Percentiles rank a stretch among this genome's conserved stretches.
phyloP scores from a whole-genome alignment of 2,888 invertebrate genomes.

The Boloria selene region DNA sequence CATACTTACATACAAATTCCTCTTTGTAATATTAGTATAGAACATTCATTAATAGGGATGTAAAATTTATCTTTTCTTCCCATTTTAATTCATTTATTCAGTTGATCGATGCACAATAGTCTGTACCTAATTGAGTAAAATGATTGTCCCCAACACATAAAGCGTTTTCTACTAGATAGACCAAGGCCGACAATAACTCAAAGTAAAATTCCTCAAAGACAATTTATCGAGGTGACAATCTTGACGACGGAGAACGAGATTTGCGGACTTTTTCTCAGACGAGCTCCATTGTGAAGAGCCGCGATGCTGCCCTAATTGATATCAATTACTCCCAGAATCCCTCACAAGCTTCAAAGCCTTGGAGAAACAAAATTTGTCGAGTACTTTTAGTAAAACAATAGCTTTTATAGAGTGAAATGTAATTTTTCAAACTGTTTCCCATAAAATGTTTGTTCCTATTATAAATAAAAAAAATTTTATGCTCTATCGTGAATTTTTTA shows the following conservation, averaged over 20 bases:
- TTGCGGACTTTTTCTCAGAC: constrained; percentile 54
- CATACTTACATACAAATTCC: no score
- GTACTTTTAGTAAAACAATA: not conserved
- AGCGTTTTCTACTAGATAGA: not conserved
- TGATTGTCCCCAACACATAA: not conserved
- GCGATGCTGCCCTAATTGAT: constrained; percentile 66
- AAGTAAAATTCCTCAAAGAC: constrained; percentile 46
- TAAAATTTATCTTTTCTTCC: not conserved
- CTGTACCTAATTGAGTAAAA: constrained; percentile 12
- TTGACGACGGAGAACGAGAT: constrained; percentile 53
- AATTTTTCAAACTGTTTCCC: no score
- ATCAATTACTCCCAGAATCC: constrained; percentile 59
- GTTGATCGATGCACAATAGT: constrained; percentile 12
- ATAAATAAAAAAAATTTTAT: no score
- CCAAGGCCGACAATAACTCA: constrained; percentile 18
- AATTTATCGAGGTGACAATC: constrained; percentile 57
- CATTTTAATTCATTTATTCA: constrained; percentile 1
- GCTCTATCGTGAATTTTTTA: no score
- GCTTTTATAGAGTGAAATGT: no score
- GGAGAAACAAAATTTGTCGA: not conserved
- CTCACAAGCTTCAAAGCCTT: constrained; percentile 9
- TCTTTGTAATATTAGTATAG: no score
- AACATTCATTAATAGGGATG: no score
- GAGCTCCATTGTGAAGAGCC: constrained; percentile 58
- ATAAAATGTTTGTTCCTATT: no score